phyloP scores from a whole-genome alignment of 2,113 vertebrate species.

The Cyprinodon brontotheroides region DNA sequence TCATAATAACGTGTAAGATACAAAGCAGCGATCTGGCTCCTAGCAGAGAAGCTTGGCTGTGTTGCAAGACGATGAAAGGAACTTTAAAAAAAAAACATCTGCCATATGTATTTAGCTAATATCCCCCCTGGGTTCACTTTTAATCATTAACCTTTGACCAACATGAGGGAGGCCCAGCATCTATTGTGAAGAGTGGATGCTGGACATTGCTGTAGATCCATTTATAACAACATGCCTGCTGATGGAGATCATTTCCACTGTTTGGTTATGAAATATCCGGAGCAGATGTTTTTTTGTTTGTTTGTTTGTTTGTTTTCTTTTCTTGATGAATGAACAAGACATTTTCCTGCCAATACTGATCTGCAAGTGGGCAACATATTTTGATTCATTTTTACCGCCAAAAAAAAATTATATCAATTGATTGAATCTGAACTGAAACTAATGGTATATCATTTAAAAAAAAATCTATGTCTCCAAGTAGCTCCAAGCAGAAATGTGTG shows the following conservation, averaged over 20 bases:
- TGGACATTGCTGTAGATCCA: conserved; percentile 34
- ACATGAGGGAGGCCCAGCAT: conserved; percentile 18
- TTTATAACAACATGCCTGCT: conserved; percentile 57
- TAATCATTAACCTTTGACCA: conserved; percentile 31
- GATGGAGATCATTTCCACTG: conserved; percentile 54
- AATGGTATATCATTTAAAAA: background rate
- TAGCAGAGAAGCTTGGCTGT: background rate
- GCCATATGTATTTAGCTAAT: conserved; percentile 32
- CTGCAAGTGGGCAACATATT: background rate
- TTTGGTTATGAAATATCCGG: conserved; percentile 35
- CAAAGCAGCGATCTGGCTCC: background rate
- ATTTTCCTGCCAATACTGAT: conserved; percentile 24
- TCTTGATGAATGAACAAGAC: conserved; percentile 12
- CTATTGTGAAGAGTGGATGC: conserved; percentile 49
- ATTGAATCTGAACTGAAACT: background rate
- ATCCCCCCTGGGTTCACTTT: conserved; percentile 11
- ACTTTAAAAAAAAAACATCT: conserved; percentile 51
- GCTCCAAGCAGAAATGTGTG: background rate
- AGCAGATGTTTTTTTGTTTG: conserved; percentile 65
- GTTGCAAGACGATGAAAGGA: conserved; percentile 28
- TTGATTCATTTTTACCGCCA: background rate
- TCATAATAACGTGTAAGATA: background rate
- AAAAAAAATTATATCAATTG: background rate
- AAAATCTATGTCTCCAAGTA: background rate
- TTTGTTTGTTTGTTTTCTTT: conserved; percentile 19